Conservation (phyloP, 1,140 invertebrate species). For the Chionoecetes opilio region DNA sequence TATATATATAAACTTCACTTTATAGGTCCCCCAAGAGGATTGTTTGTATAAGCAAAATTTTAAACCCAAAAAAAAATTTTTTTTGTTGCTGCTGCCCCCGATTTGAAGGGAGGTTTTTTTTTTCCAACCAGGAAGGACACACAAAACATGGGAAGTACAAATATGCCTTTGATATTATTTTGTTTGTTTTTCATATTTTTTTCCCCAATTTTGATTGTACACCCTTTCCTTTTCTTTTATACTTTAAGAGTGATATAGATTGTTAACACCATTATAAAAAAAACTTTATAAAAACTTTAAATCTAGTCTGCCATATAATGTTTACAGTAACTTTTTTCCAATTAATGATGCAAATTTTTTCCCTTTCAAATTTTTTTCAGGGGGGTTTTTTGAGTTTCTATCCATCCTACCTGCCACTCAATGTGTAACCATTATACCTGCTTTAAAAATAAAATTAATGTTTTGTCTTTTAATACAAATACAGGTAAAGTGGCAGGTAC, state of each 20-base stretch:
- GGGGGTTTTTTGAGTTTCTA: not conserved
- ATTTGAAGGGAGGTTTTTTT: not conserved
- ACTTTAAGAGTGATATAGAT: not conserved
- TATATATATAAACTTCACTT: not conserved
- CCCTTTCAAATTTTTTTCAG: not conserved
- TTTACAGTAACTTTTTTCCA: not conserved
- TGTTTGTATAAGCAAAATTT: not conserved
- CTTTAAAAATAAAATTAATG: not conserved
- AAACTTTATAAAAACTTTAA: not conserved
- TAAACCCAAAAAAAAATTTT: not conserved
- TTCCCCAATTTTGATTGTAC: not conserved
- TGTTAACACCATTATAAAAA: not conserved
- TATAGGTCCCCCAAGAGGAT: slow-evolving; percentile 47
- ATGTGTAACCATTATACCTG: not conserved
- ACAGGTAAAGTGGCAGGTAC: not conserved
- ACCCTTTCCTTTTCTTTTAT: not conserved
- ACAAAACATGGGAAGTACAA: not conserved
- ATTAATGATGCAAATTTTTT: not conserved
- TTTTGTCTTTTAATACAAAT: not conserved
- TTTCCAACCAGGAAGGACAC: not conserved
- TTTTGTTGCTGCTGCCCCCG: slow-evolving; percentile 7
- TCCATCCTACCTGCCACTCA: not conserved
- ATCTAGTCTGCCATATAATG: not conserved
- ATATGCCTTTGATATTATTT: not conserved
- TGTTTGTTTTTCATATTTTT: not conserved